Conservation (phyloP, 2,797 vertebrate genomes). For the Prunella strophiata region DNA sequence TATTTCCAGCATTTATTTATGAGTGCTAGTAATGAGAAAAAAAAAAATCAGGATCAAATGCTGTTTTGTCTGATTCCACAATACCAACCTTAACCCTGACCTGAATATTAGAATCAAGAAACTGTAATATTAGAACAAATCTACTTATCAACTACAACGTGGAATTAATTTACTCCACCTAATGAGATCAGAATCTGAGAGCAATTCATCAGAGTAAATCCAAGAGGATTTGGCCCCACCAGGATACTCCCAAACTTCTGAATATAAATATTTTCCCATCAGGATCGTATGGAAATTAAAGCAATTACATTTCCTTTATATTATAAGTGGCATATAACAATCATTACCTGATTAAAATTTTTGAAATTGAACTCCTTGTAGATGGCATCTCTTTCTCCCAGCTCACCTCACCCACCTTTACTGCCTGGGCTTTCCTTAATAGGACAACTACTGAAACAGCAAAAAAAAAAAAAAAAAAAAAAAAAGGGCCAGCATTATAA, state of each 20-base stretch:
- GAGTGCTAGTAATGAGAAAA: background rate
- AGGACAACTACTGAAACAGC: too few species aligned
- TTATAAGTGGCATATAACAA: background rate
- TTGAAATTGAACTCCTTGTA: constrained; percentile 95
- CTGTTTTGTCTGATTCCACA: background rate
- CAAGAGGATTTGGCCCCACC: background rate
- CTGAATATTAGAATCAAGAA: background rate
- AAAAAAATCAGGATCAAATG: background rate
- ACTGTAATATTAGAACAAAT: background rate
- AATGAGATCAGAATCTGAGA: background rate
- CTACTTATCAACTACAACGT: background rate
- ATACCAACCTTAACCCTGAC: background rate
- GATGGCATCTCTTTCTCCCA: constrained; percentile 88
- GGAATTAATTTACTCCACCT: background rate
- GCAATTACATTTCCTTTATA: background rate
- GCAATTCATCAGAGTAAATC: background rate
- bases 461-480: background rate
- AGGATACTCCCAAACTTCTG: background rate
- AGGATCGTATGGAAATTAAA: background rate
- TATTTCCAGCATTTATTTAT: background rate
- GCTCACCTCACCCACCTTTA: too few species aligned
- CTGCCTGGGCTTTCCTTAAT: too few species aligned
- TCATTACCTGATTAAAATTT: constrained; percentile 91
- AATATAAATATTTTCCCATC: constrained; percentile 28
- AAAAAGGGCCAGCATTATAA: background rate